Percentiles rank a stretch among this genome's conserved stretches.
Conservation (phyloP, 1,140 invertebrate species). For the Hypsibius dujardini region DNA sequence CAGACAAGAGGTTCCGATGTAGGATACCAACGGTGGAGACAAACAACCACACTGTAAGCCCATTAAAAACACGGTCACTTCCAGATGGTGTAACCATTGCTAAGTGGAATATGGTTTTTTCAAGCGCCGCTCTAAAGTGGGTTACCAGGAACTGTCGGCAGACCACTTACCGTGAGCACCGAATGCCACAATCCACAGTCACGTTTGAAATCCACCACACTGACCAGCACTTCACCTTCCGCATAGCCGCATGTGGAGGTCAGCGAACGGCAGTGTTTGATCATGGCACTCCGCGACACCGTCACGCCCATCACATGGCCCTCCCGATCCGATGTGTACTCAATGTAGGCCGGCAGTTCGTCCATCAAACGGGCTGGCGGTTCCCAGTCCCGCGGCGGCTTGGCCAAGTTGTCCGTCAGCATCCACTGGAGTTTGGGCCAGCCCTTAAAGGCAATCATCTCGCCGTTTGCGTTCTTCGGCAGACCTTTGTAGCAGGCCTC, state of each 20-base stretch:
- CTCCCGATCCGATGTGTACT: slow-evolving; percentile 89
- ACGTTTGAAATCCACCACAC: slow-evolving; percentile 88
- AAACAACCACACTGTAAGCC: too few species aligned
- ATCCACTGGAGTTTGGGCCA: slow-evolving; percentile 94
- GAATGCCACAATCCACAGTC: slow-evolving; percentile 82
- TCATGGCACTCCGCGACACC: slow-evolving; percentile 68
- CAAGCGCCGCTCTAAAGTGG: slow-evolving; percentile 1
- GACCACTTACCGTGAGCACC: slow-evolving; percentile 55
- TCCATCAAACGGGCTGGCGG: slow-evolving; percentile 74
- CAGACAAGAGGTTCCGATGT: too few species aligned
- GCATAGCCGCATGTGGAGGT: slow-evolving; percentile 92
- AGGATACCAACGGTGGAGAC: too few species aligned
- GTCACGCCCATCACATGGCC: slow-evolving; percentile 94
- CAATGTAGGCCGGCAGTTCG: slow-evolving; percentile 85
- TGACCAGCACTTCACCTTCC: slow-evolving; percentile 75
- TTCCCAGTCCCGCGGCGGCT: slow-evolving; percentile 85
- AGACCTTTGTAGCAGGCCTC: slow-evolving; percentile 90
- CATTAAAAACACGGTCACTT: too few species aligned
- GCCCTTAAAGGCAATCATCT: slow-evolving; percentile 81
- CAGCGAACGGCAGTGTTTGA: slow-evolving; percentile 79
- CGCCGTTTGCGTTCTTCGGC: slow-evolving; percentile 76
- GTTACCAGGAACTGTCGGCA: not conserved
- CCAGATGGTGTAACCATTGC: too few species aligned
- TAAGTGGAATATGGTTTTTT: slow-evolving; percentile 24
- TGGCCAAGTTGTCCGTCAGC: slow-evolving; percentile 81